Evolutionary conservation across 2,797 vertebrate species (phyloP).

Genomic region (Manis pentadactyla): DNA sequence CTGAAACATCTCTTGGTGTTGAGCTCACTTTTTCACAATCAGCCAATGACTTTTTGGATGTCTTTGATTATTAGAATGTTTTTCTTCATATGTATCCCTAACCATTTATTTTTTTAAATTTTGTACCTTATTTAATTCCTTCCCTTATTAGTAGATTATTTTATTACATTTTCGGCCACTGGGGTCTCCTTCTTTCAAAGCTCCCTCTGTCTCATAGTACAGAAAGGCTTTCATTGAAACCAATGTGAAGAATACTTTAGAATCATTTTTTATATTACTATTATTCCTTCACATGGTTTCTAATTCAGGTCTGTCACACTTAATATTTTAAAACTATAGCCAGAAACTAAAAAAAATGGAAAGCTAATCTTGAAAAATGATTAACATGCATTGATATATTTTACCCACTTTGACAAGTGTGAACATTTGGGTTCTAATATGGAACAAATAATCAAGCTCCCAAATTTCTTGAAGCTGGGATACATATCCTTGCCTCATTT

Average conservation of each 20-base stretch:
- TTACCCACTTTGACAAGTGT: conserved; percentile 13
- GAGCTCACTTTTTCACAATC: conserved; percentile 33
- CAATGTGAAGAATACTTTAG: conserved; percentile 37
- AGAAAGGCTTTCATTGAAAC: neutral
- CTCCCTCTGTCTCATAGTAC: neutral
- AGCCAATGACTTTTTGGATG: neutral
- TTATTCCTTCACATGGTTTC: conserved; percentile 41
- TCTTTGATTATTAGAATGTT: conserved; percentile 26
- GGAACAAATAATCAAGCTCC: neutral
- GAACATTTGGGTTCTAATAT: neutral
- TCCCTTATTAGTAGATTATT: neutral
- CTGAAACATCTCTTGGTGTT: neutral
- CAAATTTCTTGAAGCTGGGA: conserved; percentile 13
- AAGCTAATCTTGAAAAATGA: conserved; percentile 38
- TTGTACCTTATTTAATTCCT: conserved; percentile 41
- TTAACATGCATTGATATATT: neutral
- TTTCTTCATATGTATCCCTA: conserved; percentile 49
- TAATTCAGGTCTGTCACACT: neutral
- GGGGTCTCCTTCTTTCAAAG: neutral
- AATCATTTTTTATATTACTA: conserved; percentile 35
- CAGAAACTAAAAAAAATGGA: conserved; percentile 57
- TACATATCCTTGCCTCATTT: conserved; percentile 14
- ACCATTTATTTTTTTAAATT: conserved; percentile 4
- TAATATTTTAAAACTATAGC: conserved; percentile 57
- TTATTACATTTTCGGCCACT: conserved; percentile 21